Evolutionary conservation across 2,888 invertebrate species (phyloP), one percentile per base, ranked within the genome.

Genomic region (Ctenicera cuprea): DNA sequence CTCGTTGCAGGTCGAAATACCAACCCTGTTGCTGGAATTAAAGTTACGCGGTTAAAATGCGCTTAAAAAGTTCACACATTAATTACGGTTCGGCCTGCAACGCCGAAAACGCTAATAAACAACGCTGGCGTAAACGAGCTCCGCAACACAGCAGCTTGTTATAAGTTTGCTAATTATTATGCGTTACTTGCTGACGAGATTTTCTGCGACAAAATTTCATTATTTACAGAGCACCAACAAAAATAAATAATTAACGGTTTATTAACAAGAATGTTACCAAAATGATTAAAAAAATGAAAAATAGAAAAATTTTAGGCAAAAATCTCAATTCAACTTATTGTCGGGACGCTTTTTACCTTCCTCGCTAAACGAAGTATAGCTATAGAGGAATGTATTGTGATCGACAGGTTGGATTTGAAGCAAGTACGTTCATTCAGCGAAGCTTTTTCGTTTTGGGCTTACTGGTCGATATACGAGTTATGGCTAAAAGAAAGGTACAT

Each of bases 31-130:
- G 48, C 33, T 48, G 30, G 16, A 45, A 14, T 48, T 45, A 48
- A 22, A 61, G 48, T 30, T 48, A 16, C 16, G 63, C 26, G 48
- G 26, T 43, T 64, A 64, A 48, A 48, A 64, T 64, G 63, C 43
- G 63, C 48, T 64, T 62, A 57, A 64, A 64, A 64, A 64, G 30
- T 64, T 64, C 63, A 64, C 63, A 64, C 63, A 48, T 62, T 48
- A 64, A 64, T 64, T 64, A 64, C 63, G 30, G 59, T 38, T 59
- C 20, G 38, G 63, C 48, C 16, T 64, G 12, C 48, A 64, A 30
- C 26, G 14, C 62, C 20, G 14, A 45, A 64, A 64, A 61, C 26
- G 63, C 14, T 43, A 64, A 64, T 64, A 64, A 64, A 64, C 63
- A 64, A 48, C 30, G 48, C 26, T 20, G 14, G 63, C 18, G 63